Evolutionary conservation across 2,113 vertebrate genomes (phyloP).

Genomic region (Chinchilla lanigera): DNA sequence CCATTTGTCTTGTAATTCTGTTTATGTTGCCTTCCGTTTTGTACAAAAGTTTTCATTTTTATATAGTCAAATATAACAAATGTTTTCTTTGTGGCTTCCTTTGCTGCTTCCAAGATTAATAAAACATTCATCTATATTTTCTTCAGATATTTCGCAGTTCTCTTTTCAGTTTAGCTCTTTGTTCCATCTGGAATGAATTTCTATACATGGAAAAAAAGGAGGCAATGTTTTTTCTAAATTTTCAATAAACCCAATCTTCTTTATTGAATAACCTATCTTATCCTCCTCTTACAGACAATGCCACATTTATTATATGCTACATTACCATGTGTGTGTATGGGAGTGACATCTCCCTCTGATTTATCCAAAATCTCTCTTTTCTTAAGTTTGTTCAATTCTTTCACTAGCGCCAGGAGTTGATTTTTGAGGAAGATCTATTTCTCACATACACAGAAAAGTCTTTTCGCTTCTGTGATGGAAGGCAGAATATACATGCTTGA

Average conservation of each 20-base stretch:
- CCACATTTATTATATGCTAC: neutral
- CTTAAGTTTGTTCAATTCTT: slow-evolving; percentile 18
- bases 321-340: neutral
- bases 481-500: neutral
- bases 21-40: slow-evolving; percentile 27
- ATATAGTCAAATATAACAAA: slow-evolving; percentile 34
- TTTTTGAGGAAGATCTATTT: slow-evolving; percentile 3
- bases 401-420: neutral
- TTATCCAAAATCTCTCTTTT: slow-evolving; percentile 32
- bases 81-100: slow-evolving; percentile 22
- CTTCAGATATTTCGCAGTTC: slow-evolving; percentile 48
- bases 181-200: slow-evolving; percentile 51
- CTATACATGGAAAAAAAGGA: neutral
- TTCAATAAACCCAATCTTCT: neutral
- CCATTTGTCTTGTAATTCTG: slow-evolving; percentile 36
- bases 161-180: slow-evolving; percentile 47
- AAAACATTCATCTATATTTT: slow-evolving; percentile 41
- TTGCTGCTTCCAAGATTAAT: slow-evolving; percentile 60
- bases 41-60: slow-evolving; percentile 43
- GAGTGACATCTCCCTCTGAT: neutral
- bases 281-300: neutral
- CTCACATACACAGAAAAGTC: neutral
- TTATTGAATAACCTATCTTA: slow-evolving; percentile 31
- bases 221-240: neutral
- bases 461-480: neutral